Percentiles rank a stretch among this genome's conserved stretches.
Conservation (phyloP, 2,113 vertebrate species). For the Callaeas wilsoni region DNA sequence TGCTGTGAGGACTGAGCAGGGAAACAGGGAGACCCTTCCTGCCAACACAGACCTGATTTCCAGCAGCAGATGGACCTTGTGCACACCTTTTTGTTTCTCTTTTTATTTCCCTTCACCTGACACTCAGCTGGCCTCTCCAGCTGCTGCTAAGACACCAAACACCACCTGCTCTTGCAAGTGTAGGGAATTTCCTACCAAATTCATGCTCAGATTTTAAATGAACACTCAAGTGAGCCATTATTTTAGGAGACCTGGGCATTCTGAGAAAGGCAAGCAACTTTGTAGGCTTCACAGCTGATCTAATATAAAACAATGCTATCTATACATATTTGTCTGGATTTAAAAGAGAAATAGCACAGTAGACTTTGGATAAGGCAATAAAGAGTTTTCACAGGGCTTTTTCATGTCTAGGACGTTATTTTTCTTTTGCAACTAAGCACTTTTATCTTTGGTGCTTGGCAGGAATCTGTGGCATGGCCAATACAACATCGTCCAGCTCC, state of each 20-base stretch:
- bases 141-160: not conserved
- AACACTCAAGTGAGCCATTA: not conserved
- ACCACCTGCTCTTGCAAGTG: not conserved
- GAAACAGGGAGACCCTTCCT: not conserved
- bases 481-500: not conserved
- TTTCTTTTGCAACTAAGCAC: not conserved
- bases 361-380: not conserved
- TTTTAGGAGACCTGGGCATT: not conserved
- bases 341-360: not conserved
- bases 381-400: not conserved
- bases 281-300: not conserved
- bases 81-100: not conserved
- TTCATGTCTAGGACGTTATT: rapidly evolving
- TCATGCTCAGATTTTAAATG: not conserved
- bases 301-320: not conserved
- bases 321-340: not conserved
- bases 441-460: not conserved
- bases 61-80: not conserved
- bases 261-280: not conserved
- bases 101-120: not conserved
- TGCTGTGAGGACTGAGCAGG: not conserved
- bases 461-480: not conserved
- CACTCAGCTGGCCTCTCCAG: not conserved
- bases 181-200: not conserved
- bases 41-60: not conserved